Evolutionary conservation across 2,888 invertebrate species (phyloP).

Genomic region (Phlogophora meticulosa): DNA sequence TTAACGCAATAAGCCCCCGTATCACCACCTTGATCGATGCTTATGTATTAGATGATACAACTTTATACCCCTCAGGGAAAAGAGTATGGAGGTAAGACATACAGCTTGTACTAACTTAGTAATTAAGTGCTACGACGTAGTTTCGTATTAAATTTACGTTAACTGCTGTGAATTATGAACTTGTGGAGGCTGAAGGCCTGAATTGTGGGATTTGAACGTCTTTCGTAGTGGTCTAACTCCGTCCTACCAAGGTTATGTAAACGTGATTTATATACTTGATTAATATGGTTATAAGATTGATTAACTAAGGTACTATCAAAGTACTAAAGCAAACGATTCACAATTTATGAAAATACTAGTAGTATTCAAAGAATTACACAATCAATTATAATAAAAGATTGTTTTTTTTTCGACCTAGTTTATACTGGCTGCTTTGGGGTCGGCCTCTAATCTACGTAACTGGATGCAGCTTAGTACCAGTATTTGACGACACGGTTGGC

Average conservation of each 20-base stretch:
- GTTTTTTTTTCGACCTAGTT: too few relatives aligned
- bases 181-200: slow-evolving; percentile 38
- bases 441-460: too few relatives aligned
- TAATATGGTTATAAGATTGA: slow-evolving; percentile 5
- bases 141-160: slow-evolving; percentile 59
- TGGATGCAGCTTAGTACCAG: too few relatives aligned
- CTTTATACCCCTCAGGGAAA: slow-evolving; percentile 42
- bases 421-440: too few relatives aligned
- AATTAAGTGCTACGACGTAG: slow-evolving; percentile 44
- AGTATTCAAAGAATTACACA: too few relatives aligned
- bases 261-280: slow-evolving; percentile 4
- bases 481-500: too few relatives aligned
- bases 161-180: slow-evolving; percentile 59
- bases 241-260: slow-evolving; percentile 22
- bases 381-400: too few relatives aligned
- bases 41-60: slow-evolving; percentile 43
- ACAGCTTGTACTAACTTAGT: slow-evolving; percentile 43
- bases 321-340: not conserved
- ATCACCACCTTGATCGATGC: slow-evolving; percentile 49
- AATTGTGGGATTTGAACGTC: slow-evolving; percentile 38
- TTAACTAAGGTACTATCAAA: not conserved
- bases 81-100: slow-evolving; percentile 36
- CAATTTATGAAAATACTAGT: too few relatives aligned
- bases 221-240: slow-evolving; percentile 22
- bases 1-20: slow-evolving; percentile 44